These are phyloP conservation scores for Geophilus truncorum DNA, from an alignment of 2,888 invertebrate species.

Conservation along the genomic window DNA sequence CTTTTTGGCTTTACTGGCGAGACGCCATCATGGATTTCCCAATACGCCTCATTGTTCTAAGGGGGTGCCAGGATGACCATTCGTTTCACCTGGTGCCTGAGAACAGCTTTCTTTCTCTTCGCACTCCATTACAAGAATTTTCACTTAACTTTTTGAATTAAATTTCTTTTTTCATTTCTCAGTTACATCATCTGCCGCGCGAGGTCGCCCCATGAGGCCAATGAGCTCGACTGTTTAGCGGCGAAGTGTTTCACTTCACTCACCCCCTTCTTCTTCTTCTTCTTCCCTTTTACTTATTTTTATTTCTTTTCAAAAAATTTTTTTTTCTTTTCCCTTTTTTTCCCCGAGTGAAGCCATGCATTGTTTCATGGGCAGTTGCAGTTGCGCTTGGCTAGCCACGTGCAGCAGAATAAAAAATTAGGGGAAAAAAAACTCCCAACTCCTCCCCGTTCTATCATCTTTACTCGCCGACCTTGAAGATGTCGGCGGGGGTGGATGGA, in stretches of 20 bases:
- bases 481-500: conserved; percentile 16
- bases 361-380: conserved; percentile 27
- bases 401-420: not conserved
- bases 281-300: not conserved
- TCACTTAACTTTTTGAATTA: not conserved
- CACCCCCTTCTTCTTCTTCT: not conserved
- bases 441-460: conserved; percentile 24
- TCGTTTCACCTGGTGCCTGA: not conserved
- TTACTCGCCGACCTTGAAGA: conserved; percentile 23
- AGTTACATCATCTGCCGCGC: not conserved
- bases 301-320: not conserved
- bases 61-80: not conserved
- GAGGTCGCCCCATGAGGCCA: conserved; percentile 20
- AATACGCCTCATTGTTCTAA: not conserved
- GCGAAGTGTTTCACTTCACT: not conserved
- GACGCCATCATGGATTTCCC: conserved; percentile 18
- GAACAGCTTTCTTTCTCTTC: not conserved
- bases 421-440: not conserved
- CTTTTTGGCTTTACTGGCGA: conserved; percentile 13
- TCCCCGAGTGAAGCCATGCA: conserved; percentile 13
- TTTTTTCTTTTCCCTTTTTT: not conserved
- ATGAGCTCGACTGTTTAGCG: not conserved
- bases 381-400: conserved; percentile 19
- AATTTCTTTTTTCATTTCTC: not conserved
- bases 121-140: not conserved